Evolutionary conservation across 2,797 vertebrate species (phyloP).

Genomic region (Characodon lateralis): DNA sequence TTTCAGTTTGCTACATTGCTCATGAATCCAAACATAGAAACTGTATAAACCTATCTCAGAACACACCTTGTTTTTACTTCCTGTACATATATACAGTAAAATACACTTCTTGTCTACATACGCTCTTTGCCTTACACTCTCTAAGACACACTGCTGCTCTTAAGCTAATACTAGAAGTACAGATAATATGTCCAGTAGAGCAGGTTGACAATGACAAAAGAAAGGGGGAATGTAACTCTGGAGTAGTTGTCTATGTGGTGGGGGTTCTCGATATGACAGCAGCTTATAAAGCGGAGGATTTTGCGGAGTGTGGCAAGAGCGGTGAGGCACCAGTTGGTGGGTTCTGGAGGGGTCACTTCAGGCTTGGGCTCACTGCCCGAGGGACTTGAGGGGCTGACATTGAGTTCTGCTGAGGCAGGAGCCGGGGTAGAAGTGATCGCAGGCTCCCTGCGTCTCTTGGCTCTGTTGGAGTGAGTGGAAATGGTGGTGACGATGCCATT

Average conservation of each 20-base stretch:
- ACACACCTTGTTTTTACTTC: constrained; percentile 43
- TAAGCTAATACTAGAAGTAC: constrained; percentile 82
- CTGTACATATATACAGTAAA: constrained; percentile 62
- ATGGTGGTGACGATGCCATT: constrained; percentile 86
- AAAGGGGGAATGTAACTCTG: constrained; percentile 88
- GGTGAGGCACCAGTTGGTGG: constrained; percentile 72
- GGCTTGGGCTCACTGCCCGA: constrained; percentile 72
- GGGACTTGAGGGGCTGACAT: constrained; percentile 71
- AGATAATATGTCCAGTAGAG: constrained; percentile 94
- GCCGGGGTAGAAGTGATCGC: constrained; percentile 34
- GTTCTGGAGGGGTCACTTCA: constrained; percentile 68
- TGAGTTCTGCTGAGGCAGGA: constrained; percentile 63
- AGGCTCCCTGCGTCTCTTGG: constrained; percentile 79
- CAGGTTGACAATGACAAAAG: constrained; percentile 90
- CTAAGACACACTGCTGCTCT: constrained; percentile 35
- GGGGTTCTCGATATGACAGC: constrained; percentile 90
- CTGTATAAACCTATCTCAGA: constrained; percentile 37
- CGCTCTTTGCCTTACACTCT: constrained; percentile 38
- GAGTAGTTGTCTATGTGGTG: constrained; percentile 95
- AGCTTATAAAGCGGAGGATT: constrained; percentile 81
- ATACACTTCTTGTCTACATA: constrained; percentile 53
- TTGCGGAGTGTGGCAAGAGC: constrained; percentile 77
- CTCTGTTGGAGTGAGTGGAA: constrained; percentile 70
- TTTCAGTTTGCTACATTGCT: constrained; percentile 24
- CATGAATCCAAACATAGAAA: constrained; percentile 41